Evolutionary conservation across 2,797 vertebrate genomes (phyloP).

Genomic region (Tangara arthus): DNA sequence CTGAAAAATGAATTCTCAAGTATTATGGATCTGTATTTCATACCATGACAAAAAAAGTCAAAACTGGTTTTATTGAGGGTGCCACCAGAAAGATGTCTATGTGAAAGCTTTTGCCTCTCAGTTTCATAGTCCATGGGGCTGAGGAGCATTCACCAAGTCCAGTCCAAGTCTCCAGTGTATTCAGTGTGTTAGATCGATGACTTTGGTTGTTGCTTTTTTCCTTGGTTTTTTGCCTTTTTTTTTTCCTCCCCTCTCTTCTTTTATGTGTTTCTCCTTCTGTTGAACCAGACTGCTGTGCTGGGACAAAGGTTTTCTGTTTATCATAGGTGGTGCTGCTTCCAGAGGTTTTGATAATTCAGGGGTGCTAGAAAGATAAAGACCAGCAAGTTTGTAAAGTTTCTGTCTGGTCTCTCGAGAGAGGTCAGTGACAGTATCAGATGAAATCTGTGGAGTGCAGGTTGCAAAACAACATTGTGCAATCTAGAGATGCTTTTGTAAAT

Average conservation of each 20-base stretch:
- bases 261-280: background rate
- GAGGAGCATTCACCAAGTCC: background rate
- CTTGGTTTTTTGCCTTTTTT: background rate
- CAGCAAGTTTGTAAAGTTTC: background rate
- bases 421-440: background rate
- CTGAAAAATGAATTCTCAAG: background rate
- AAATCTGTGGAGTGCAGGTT: background rate
- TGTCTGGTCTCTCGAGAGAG: background rate
- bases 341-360: background rate
- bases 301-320: background rate
- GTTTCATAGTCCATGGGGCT: rapidly evolving
- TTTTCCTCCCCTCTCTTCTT: rapidly evolving
- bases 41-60: background rate
- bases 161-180: background rate
- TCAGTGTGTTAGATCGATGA: background rate
- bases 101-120: background rate
- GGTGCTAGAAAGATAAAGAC: background rate
- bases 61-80: background rate
- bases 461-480: background rate
- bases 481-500: background rate
- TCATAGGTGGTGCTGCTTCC: background rate
- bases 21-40: background rate
- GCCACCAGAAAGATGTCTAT: background rate
- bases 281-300: background rate
- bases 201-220: rapidly evolving